Percentiles rank a stretch among this genome's conserved stretches.
Conservation (phyloP, 2,888 invertebrate genomes). For the Drosophila basisetae region DNA sequence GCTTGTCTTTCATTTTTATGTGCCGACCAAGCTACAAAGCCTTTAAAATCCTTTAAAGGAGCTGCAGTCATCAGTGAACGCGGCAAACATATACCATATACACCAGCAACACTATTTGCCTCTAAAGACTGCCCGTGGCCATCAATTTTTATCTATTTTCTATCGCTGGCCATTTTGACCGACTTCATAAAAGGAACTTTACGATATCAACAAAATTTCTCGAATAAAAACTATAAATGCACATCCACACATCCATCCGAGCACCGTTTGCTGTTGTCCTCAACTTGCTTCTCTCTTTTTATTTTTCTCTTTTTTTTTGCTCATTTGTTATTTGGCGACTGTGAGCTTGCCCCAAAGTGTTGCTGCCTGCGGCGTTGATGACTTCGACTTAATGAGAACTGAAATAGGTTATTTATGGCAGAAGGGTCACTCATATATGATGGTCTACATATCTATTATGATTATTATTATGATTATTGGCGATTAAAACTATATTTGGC, state of each 20-base stretch:
- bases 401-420: conserved; percentile 25
- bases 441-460: not conserved
- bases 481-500: not conserved
- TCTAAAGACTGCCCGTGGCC: conserved; percentile 51
- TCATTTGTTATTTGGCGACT: conserved; percentile 13
- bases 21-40: conserved; percentile 39
- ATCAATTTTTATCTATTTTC: conserved; percentile 72
- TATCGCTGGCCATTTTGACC: conserved; percentile 75
- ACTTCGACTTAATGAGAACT: conserved; percentile 14
- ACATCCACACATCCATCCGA: conserved; percentile 1
- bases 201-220: conserved; percentile 63
- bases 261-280: conserved; percentile 5
- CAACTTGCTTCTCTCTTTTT: not conserved
- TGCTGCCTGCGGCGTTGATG: conserved; percentile 34
- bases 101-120: conserved; percentile 4
- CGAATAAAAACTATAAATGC: conserved; percentile 62
- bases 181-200: conserved; percentile 76
- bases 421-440: conserved; percentile 13
- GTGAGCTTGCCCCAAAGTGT: conserved; percentile 52
- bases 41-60: conserved; percentile 52
- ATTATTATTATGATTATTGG: not conserved
- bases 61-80: conserved; percentile 30
- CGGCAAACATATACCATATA: conserved; percentile 7
- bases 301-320: not conserved
- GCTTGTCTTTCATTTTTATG: conserved; percentile 71